Evolutionary conservation across 2,888 invertebrate genomes (phyloP), one percentile per base, ranked within the genome.

Genomic region (Microplitis manilae): DNA sequence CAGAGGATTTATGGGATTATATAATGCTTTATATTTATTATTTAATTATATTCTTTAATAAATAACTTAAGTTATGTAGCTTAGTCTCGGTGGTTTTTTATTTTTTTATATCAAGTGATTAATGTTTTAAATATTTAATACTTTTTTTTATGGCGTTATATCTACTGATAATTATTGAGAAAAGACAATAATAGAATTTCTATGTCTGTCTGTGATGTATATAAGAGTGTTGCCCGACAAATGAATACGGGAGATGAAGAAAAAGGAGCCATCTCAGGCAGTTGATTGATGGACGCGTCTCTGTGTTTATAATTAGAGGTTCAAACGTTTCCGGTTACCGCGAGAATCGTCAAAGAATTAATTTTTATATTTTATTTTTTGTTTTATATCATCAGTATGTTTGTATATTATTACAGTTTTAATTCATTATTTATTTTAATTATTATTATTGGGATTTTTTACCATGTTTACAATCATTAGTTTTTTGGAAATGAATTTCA

Each of bases 251-350:
- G 62, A 77, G 20, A 50, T 59, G 50, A 65, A 17, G 17, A 61
- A 38, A 67, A 62, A 71, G 59, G 71, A 76, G 40, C 50, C 15
- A 72, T 38, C 38, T 59, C 30, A n/a, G 73, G 70, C 75, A 75
- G 80, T 87, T 88, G 89, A 89, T 88, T 87, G 88, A 89, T 87
- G 88, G 88, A 86, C 86, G 84, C 87, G 87, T 87, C 86, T 85
- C 86, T 85, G 86, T 85, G 88, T 86, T 89, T 88, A 88, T 89
- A 89, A 89, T 89, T 89, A 89, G 88, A 89, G 86, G 80, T 83
- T 81, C 82, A 78, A 72, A 78, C 74, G 74, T 77, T 77, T 77
- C 77, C 77, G 74, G 74, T 70, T 67, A 30, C 61, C 60, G 67
- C 39, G 68, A 76, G 67, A 71, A 76, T 65, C 73, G 38, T 68